Evolutionary conservation across 1,140 invertebrate species (phyloP).

Genomic region (Dysdera silvatica): DNA sequence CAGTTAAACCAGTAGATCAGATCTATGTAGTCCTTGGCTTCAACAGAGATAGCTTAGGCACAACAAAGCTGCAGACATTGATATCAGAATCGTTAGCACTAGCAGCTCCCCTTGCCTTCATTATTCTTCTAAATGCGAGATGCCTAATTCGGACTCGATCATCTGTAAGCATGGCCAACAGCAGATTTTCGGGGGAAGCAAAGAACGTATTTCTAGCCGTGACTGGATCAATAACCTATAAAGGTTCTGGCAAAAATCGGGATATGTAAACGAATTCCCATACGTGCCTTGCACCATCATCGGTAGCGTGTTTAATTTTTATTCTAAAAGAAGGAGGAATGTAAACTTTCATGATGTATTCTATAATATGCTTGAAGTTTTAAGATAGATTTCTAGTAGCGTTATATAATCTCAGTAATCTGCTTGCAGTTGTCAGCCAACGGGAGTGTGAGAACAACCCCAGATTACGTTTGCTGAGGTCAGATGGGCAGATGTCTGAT

Average conservation of each 20-base stretch:
- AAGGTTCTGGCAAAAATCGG: constrained; percentile 1
- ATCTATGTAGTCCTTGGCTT: too few species aligned
- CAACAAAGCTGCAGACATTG: too few species aligned
- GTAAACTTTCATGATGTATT: not conserved
- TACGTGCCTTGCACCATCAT: not conserved
- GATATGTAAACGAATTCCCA: not conserved
- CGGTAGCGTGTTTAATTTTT: constrained; percentile 6
- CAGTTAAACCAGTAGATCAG: too few species aligned
- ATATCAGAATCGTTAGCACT: too few species aligned
- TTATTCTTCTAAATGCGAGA: not conserved
- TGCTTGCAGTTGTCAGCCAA: not conserved
- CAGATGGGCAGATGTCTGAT: not conserved
- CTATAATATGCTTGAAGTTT: not conserved
- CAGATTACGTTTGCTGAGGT: not conserved
- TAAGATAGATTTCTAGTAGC: not conserved
- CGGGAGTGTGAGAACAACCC: not conserved
- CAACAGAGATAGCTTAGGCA: too few species aligned
- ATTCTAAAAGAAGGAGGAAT: not conserved
- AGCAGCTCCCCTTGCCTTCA: not conserved
- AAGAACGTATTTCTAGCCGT: not conserved
- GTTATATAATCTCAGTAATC: not conserved
- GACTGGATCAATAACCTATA: not conserved
- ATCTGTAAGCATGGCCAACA: not conserved
- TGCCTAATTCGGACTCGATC: not conserved
- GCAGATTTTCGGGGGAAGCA: not conserved